phyloP scores from a whole-genome alignment of 2,888 invertebrate genomes.

The Atrina japonica region DNA sequence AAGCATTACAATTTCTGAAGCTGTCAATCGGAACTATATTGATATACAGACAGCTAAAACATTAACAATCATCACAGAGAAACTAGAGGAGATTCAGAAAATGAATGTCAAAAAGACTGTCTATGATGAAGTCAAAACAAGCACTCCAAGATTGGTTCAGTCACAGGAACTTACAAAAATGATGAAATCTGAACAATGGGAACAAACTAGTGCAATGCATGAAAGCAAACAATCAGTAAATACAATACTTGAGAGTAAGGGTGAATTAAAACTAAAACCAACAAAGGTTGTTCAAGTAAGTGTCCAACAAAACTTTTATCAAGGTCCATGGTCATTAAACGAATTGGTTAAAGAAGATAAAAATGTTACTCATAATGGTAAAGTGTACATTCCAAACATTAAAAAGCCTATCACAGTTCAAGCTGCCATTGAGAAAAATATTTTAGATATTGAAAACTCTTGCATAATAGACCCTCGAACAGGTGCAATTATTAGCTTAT shows the following conservation, averaged over 20 bases:
- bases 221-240: not conserved
- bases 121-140: slow-evolving; percentile 6
- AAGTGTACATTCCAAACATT: slow-evolving; percentile 21
- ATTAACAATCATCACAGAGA: slow-evolving; percentile 46
- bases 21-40: slow-evolving; percentile 80
- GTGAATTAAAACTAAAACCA: slow-evolving; percentile 3
- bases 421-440: slow-evolving; percentile 31
- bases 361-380: slow-evolving; percentile 35
- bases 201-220: not conserved
- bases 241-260: not conserved
- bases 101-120: slow-evolving; percentile 9
- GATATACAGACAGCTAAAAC: slow-evolving; percentile 67
- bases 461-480: slow-evolving; percentile 84
- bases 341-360: slow-evolving; percentile 36
- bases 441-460: slow-evolving; percentile 58
- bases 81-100: slow-evolving; percentile 38
- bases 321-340: slow-evolving; percentile 34
- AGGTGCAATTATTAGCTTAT: slow-evolving; percentile 87
- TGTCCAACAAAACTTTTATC: slow-evolving; percentile 37
- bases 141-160: slow-evolving; percentile 1
- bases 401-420: slow-evolving; percentile 36
- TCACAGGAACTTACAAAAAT: slow-evolving; percentile 5
- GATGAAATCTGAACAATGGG: not conserved
- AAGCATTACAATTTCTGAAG: slow-evolving; percentile 89
- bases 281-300: slow-evolving; percentile 48